phyloP scores from a whole-genome alignment of 2,113 vertebrate genomes.

The Morone saxatilis region DNA sequence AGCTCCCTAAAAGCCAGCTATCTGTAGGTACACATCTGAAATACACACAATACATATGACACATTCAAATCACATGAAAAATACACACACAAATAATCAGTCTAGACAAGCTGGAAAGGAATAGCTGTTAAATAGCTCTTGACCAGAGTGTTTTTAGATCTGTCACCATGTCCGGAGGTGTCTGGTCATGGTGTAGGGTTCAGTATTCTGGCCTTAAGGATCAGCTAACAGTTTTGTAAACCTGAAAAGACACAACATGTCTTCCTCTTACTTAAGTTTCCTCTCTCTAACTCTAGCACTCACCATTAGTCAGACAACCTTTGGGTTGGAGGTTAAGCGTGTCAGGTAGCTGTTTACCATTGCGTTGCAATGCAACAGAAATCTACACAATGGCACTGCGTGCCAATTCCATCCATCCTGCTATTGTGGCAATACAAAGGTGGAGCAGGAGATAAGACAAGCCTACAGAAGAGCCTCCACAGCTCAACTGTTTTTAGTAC shows the following conservation, averaged over 20 bases:
- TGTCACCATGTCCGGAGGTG: neutral
- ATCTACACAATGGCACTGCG: neutral
- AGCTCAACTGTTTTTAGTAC: conserved; percentile 29
- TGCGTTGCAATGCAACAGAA: conserved; percentile 7
- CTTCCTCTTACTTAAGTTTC: conserved; percentile 13
- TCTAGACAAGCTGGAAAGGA: neutral
- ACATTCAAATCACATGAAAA: conserved; percentile 2
- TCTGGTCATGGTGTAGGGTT: neutral
- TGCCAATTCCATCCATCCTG: neutral
- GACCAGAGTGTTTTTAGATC: conserved; percentile 2
- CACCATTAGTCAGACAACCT: neutral
- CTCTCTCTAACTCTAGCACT: neutral
- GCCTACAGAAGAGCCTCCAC: conserved; percentile 12
- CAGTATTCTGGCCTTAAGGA: neutral
- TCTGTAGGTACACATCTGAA: neutral
- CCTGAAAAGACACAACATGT: neutral
- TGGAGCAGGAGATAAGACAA: conserved; percentile 55
- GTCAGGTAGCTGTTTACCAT: neutral
- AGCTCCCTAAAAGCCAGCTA: neutral
- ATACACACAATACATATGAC: neutral
- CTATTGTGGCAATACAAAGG: conserved; percentile 49
- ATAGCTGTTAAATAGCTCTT: neutral
- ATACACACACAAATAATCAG: neutral
- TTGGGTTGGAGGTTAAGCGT: neutral
- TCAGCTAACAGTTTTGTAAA: neutral